Evolutionary conservation across 2,888 invertebrate genomes (phyloP).

Genomic region (Drosophila mayaguana): DNA sequence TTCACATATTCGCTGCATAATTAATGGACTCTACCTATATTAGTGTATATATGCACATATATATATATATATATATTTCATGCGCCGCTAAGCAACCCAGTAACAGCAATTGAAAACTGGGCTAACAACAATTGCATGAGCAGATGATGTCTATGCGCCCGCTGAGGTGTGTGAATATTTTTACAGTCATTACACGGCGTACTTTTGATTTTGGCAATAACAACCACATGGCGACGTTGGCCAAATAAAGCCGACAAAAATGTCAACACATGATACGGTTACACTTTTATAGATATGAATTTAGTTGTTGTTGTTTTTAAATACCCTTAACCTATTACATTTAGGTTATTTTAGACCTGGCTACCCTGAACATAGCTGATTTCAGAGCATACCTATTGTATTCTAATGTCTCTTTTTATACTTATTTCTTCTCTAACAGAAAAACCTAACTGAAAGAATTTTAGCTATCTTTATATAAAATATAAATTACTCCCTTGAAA

Average conservation of each 20-base stretch:
- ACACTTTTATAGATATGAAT: constrained; percentile 1
- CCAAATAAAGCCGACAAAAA: constrained; percentile 70
- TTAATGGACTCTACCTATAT: constrained; percentile 4
- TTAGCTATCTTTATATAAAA: too few relatives aligned
- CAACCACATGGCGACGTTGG: constrained; percentile 36
- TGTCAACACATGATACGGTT: constrained; percentile 69
- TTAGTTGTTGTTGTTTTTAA: constrained; percentile 6
- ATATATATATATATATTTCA: constrained; percentile 43
- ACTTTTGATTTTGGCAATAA: constrained; percentile 49
- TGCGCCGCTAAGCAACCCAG: constrained; percentile 44
- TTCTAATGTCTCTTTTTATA: not conserved
- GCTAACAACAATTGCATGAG: constrained; percentile 76
- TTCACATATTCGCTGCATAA: constrained; percentile 27
- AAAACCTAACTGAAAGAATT: too few relatives aligned
- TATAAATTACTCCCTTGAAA: too few relatives aligned
- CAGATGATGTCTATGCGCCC: constrained; percentile 51
- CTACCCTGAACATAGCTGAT: not conserved
- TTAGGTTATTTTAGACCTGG: not conserved
- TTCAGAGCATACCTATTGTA: not conserved
- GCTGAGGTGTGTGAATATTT: constrained; percentile 75
- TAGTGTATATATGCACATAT: constrained; percentile 32
- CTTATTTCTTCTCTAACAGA: not conserved
- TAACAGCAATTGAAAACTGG: constrained; percentile 61
- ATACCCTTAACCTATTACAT: not conserved
- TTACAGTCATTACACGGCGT: constrained; percentile 63